Percentiles rank a stretch among this genome's conserved stretches.
Evolutionary conservation across 2,113 vertebrate species (phyloP).

Genomic region (Prunella fulvescens): DNA sequence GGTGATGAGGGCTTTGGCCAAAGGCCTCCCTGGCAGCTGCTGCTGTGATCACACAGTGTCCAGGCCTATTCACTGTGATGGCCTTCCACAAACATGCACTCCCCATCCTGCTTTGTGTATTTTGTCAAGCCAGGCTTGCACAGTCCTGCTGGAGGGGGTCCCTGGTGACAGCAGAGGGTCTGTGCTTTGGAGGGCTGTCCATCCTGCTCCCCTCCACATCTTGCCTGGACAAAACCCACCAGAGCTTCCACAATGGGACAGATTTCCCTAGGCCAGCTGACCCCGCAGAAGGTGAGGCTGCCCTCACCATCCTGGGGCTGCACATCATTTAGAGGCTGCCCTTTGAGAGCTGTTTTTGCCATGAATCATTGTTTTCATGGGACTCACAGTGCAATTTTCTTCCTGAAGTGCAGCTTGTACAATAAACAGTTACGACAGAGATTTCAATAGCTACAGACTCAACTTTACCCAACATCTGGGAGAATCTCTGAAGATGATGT

Average conservation of each 20-base stretch:
- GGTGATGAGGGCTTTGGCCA: background rate
- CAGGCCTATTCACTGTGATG: background rate
- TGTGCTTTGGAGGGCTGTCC: background rate
- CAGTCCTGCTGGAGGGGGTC: background rate
- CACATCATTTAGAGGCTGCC: background rate
- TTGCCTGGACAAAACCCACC: background rate
- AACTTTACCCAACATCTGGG: background rate
- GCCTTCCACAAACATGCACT: background rate
- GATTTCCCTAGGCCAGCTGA: background rate
- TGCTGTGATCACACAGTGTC: background rate
- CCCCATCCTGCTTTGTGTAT: background rate
- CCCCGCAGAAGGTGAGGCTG: fast-evolving
- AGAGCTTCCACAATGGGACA: background rate
- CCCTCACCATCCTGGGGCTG: background rate
- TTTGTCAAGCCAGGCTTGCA: background rate
- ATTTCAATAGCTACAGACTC: background rate
- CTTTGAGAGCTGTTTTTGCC: background rate
- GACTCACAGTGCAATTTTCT: background rate
- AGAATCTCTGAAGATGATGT: background rate
- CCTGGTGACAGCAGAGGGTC: background rate
- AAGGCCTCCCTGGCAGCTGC: background rate
- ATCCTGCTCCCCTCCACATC: fast-evolving
- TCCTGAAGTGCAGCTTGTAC: background rate
- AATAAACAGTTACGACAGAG: background rate
- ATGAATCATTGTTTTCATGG: background rate